Percentiles rank a stretch among this genome's conserved stretches.
Conservation (phyloP, 2,113 vertebrate genomes). For the Nicator chloris region DNA sequence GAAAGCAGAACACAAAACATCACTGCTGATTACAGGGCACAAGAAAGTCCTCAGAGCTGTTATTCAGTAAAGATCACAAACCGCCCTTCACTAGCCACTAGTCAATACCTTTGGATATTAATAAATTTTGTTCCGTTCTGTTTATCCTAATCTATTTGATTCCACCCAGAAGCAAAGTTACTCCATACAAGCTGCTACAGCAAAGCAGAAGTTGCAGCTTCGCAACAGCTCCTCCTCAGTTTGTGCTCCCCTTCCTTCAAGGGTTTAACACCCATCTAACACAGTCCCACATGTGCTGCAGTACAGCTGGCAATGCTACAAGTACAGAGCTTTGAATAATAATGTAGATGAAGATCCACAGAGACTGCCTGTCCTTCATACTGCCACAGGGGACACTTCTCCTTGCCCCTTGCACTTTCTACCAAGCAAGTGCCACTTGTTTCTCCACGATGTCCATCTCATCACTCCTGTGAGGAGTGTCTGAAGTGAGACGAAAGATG, state of each 20-base stretch:
- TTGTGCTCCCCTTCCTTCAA: background rate
- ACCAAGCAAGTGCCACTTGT: background rate
- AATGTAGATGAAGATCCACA: background rate
- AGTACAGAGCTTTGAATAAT: background rate
- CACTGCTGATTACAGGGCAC: background rate
- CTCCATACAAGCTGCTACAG: background rate
- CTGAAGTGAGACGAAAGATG: background rate
- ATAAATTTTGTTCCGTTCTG: background rate
- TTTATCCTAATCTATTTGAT: background rate
- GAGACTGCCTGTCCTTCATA: background rate
- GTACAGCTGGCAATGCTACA: background rate
- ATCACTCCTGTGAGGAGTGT: background rate
- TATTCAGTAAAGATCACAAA: background rate
- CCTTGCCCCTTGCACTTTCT: background rate
- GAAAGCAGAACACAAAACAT: background rate
- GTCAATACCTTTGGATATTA: background rate
- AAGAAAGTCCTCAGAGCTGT: background rate
- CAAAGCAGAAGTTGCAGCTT: background rate
- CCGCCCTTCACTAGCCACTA: fast-evolving
- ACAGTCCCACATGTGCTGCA: background rate
- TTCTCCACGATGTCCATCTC: background rate
- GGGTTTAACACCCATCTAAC: background rate
- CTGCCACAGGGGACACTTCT: background rate
- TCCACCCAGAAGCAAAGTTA: background rate
- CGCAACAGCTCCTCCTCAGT: background rate